phyloP scores from a whole-genome alignment of 2,888 invertebrate species.

The Strigamia transsilvanica region DNA sequence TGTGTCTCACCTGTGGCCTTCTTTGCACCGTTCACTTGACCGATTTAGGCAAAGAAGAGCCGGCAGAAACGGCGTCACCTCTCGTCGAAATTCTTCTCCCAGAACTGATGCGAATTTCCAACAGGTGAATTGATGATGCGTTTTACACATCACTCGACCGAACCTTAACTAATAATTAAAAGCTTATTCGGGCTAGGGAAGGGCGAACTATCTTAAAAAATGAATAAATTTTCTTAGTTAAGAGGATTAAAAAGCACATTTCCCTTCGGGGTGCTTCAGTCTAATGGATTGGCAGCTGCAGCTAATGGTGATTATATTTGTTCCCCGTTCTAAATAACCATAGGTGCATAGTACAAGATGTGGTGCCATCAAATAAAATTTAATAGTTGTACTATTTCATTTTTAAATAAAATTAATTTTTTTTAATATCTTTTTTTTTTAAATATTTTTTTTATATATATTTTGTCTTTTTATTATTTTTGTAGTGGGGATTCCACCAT shows the following conservation, averaged over 20 bases:
- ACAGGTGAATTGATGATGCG: slow-evolving; percentile 51
- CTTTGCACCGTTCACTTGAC: slow-evolving; percentile 51
- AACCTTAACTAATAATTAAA: slow-evolving; percentile 32
- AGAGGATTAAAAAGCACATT: slow-evolving; percentile 33
- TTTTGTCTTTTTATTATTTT: slow-evolving; percentile 43
- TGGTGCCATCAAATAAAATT: neutral
- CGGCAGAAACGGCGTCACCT: neutral
- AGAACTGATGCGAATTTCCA: slow-evolving; percentile 50
- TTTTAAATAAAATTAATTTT: too few species aligned
- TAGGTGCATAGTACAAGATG: neutral
- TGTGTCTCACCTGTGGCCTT: slow-evolving; percentile 53
- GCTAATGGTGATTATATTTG: slow-evolving; percentile 29
- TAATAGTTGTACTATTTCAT: neutral
- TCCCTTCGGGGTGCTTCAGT: slow-evolving; percentile 22
- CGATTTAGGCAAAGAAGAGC: slow-evolving; percentile 50
- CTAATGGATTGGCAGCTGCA: slow-evolving; percentile 31
- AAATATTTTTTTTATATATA: neutral
- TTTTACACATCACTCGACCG: slow-evolving; percentile 1
- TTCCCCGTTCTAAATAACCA: slow-evolving; percentile 17
- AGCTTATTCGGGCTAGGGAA: neutral
- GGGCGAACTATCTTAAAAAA: neutral
- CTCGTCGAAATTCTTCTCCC: slow-evolving; percentile 53
- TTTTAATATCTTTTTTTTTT: neutral
- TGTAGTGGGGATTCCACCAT: slow-evolving; percentile 55
- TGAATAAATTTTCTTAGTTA: slow-evolving; percentile 31